A percentile compares a stretch with the other conserved stretches of the same genome.
phyloP scores from a whole-genome alignment of 2,113 vertebrate genomes.

The Pachyramphus minor region DNA sequence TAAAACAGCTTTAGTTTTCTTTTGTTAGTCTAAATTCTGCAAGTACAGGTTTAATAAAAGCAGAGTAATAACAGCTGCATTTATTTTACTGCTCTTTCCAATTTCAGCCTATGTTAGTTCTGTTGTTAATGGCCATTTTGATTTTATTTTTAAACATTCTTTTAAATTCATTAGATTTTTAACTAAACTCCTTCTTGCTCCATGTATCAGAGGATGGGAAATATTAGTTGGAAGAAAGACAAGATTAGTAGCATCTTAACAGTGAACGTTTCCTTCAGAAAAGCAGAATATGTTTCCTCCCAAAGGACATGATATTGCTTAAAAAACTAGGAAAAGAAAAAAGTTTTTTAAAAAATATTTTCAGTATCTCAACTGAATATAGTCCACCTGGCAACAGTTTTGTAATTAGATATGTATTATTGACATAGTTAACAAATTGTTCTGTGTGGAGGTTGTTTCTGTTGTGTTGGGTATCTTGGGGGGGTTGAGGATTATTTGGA shows the following conservation, averaged over 20 bases:
- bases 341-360: neutral
- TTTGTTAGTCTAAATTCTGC: constrained; percentile 12
- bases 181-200: neutral
- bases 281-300: neutral
- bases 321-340: neutral
- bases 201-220: neutral
- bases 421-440: neutral
- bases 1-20: neutral
- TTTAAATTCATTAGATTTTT: neutral
- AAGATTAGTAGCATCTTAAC: neutral
- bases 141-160: neutral
- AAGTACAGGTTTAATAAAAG: neutral
- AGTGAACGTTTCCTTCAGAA: neutral
- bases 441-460: neutral
- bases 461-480: neutral
- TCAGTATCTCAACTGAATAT: neutral
- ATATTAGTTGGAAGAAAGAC: neutral
- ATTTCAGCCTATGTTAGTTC: neutral
- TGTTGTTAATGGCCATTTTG: neutral
- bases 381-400: neutral
- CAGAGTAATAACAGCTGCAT: neutral
- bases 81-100: neutral
- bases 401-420: neutral
- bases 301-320: neutral
- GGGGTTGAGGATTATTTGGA: neutral